A percentile compares a stretch with the other conserved stretches of the same genome.
phyloP scores from a whole-genome alignment of 1,140 invertebrate genomes.

The Bicyclus anynana region DNA sequence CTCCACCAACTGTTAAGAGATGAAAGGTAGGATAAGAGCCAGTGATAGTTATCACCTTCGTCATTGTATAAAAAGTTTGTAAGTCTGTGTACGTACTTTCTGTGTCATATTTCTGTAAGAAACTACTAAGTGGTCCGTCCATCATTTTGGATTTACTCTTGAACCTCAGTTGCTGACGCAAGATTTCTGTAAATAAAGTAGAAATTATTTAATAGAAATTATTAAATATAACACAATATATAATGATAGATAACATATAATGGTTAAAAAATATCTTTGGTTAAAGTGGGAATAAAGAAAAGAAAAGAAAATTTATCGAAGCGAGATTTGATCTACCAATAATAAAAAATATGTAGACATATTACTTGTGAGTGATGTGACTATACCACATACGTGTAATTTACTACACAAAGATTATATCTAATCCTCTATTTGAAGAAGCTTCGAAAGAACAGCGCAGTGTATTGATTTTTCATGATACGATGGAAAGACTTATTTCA shows the following conservation, averaged over 20 bases:
- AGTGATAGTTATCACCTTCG: background rate
- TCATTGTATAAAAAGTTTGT: no score
- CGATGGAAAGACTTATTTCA: constrained; percentile 5
- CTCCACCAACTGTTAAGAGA: constrained; percentile 36
- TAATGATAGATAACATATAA: no score
- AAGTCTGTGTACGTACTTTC: constrained; percentile 12
- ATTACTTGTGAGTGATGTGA: no score
- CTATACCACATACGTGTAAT: no score
- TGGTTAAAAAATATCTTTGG: no score
- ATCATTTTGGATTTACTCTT: constrained; percentile 12
- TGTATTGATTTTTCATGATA: constrained; percentile 5
- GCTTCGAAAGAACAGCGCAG: background rate
- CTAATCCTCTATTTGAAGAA: no score
- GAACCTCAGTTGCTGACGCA: background rate
- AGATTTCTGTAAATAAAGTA: constrained; percentile 13
- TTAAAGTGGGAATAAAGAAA: no score
- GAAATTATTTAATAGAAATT: background rate
- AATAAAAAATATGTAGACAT: no score
- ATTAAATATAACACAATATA: no score
- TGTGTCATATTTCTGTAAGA: constrained; percentile 23
- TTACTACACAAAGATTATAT: no score
- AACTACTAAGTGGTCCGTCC: constrained; percentile 7
- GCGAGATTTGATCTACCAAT: no score
- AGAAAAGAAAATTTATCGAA: no score
- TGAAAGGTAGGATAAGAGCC: background rate